Base-by-base conservation (phyloP, 2,797 vertebrate species). In the Smutsia temminckii region DNA sequence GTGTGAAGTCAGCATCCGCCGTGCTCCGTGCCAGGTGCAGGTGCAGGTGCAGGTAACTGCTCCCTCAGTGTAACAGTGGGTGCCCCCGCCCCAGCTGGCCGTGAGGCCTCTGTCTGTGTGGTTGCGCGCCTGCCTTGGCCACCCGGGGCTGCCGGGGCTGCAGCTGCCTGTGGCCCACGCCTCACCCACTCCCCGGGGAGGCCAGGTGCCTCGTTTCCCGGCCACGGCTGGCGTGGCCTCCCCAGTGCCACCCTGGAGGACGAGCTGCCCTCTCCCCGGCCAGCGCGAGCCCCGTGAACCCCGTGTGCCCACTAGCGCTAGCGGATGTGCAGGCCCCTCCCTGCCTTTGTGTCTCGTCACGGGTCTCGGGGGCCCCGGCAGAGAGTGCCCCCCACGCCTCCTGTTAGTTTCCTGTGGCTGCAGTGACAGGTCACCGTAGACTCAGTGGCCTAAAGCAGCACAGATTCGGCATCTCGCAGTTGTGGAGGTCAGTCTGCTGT, bases 281-380 rank as follows among this genome's bases (percentile, higher is more conserved):
- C 17, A 1, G 17, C 55, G 17, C 0, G 1, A 27, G 34, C 34
- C 29, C 0, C 4, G 3, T 5, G 59, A 40, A 25, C 13, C 21
- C 32, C n/a, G 6, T 14, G 8, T 20, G 66, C 40, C 42, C 8
- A 1, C 8, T 17, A 0, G 18, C 17, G 37, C 17, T 29, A 21
- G 32, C 16, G 66, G 72, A 34, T 3, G 40, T 0, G 0, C 13
- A 34, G 32, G 53, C 23, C 21, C 46, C 59, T 20, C 14, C 57
- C 29, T 4, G 4, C n/a, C 57, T 17, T 32, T 49, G 12, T 32
- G 3, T 12, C 1, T 66, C 46, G 27, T 13, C 17, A 74, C 21
- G 68, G 6, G 34, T 13, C 42, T 21, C 2, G 11, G 51, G 23
- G 46, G 46, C 23, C 9, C 42, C 34, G 1, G 7, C 5, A 16